phyloP scores from a whole-genome alignment of 2,113 vertebrate genomes.

The Neogale vison region DNA sequence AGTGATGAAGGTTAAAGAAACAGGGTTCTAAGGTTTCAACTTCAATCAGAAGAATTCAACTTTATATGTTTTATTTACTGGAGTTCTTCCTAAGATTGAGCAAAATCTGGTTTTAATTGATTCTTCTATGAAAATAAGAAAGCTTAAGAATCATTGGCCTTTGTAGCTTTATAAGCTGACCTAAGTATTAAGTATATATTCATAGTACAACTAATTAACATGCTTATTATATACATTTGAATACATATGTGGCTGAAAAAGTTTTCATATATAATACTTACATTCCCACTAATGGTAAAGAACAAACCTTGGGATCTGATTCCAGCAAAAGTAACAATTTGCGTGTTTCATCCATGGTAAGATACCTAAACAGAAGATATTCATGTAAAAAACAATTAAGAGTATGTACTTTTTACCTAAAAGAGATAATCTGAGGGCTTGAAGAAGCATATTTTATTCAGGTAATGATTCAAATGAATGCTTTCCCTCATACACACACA shows the following conservation, averaged over 20 bases:
- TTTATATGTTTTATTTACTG: background rate
- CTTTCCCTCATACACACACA: background rate
- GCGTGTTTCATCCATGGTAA: constrained; percentile 97
- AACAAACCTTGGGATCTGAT: constrained; percentile 94
- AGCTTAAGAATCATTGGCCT: background rate
- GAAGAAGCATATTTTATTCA: constrained; percentile 34
- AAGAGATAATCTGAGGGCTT: constrained; percentile 8
- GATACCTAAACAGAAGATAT: constrained; percentile 87
- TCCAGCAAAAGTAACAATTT: constrained; percentile 95
- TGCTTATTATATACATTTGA: background rate
- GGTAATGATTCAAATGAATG: background rate
- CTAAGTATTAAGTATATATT: background rate
- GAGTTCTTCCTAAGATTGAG: background rate
- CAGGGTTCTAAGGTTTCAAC: background rate
- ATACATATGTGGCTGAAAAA: background rate
- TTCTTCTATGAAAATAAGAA: constrained; percentile 39
- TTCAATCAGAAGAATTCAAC: constrained; percentile 12
- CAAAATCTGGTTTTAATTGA: constrained; percentile 46
- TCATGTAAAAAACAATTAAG: constrained; percentile 53
- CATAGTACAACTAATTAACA: background rate
- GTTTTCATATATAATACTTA: constrained; percentile 85
- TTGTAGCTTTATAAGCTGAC: constrained; percentile 15
- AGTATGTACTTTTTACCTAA: constrained; percentile 25
- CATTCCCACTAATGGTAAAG: constrained; percentile 95
- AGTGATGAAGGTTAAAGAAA: constrained; percentile 4